Base-by-base conservation (phyloP, 35 echinoderm and acorn worm genomes). In the Lytechinus pictus region DNA sequence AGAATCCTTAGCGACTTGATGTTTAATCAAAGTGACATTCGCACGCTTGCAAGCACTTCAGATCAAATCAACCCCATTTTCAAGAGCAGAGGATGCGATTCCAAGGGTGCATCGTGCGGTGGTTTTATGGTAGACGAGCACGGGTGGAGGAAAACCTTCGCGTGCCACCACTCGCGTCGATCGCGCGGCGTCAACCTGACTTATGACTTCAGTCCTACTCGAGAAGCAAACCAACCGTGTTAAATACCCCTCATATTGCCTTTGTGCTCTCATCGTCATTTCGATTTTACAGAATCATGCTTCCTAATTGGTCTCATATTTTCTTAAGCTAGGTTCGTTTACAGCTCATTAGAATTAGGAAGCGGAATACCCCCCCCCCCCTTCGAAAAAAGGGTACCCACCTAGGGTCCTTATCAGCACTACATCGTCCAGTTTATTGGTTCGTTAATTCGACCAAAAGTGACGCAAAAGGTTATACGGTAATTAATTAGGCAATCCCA, bases 211-310 rank as follows among this genome's bases (percentile, higher is more conserved):
- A 24, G 12, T 24, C 66, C 66, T 24, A 79, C 66, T 79, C 66
- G 6, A 16, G n/a, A 79, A 79, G 19, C 66, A 79, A 79, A 79
- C 66, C 66, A 7, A 55, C 14, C 92, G 92, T 93, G 92, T 93
- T 93, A 93, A 44, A 93, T 57, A 44, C 54, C 53, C 92, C 92
- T 57, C 52, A 27, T 93, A 55, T 57, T 93, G 52, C 55, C 53
- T 54, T 93, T 93, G 52, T 93, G 54, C 28, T 90, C 52, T 51
- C 88, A 54, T 57, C 53, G 92, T 93, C 53, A 93, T 57, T 55
- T 57, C 53, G 55, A 93, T 57, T 57, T 93, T 93, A 93, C 92
- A 55, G 92, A 27, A 57, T 93, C 53, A 93, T 93, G 92, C 92
- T 57, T 55, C 92, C 52, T 93, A 54, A 93, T 93, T 93, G 54